Evolutionary conservation across 2,797 vertebrate genomes (phyloP).

Genomic region (Miichthys miiuy): DNA sequence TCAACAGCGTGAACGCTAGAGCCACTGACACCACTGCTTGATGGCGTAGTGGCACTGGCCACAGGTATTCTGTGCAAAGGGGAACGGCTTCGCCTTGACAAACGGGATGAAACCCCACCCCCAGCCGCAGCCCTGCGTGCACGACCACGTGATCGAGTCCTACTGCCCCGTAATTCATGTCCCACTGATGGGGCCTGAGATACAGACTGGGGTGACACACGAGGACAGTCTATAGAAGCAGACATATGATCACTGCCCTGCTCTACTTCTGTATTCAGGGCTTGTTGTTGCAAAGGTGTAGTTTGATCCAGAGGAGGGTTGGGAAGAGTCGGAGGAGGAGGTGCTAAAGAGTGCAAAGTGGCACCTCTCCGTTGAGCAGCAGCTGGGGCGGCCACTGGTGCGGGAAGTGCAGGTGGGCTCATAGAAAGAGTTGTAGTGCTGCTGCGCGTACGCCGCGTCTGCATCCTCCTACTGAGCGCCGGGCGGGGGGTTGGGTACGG

Average conservation of each 20-base stretch:
- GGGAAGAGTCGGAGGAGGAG: conserved; percentile 52
- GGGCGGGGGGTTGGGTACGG: conserved; percentile 79
- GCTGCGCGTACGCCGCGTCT: conserved; percentile 84
- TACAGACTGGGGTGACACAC: conserved; percentile 78
- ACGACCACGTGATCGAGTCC: conserved; percentile 89
- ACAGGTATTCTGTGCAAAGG: conserved; percentile 83
- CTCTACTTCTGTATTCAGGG: conserved; percentile 67
- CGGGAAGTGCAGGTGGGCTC: conserved; percentile 72
- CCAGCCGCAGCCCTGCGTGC: conserved; percentile 82
- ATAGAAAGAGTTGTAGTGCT: conserved; percentile 76
- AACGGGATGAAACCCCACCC: conserved; percentile 80
- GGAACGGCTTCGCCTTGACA: conserved; percentile 91
- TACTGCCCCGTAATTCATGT: conserved; percentile 84
- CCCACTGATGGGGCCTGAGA: conserved; percentile 69
- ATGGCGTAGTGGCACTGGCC: conserved; percentile 59
- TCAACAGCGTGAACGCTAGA: conserved; percentile 64
- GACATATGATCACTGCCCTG: conserved; percentile 71
- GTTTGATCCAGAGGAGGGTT: conserved; percentile 59
- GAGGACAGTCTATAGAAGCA: conserved; percentile 75
- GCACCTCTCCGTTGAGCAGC: conserved; percentile 75
- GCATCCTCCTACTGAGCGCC: conserved; percentile 80
- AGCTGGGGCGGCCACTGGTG: conserved; percentile 46
- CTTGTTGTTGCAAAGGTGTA: conserved; percentile 69
- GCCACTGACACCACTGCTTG: conserved; percentile 55
- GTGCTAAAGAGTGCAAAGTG: conserved; percentile 68